Conservation (phyloP, 35 echinoderm and acorn worm genomes). For the Anneissia japonica region DNA sequence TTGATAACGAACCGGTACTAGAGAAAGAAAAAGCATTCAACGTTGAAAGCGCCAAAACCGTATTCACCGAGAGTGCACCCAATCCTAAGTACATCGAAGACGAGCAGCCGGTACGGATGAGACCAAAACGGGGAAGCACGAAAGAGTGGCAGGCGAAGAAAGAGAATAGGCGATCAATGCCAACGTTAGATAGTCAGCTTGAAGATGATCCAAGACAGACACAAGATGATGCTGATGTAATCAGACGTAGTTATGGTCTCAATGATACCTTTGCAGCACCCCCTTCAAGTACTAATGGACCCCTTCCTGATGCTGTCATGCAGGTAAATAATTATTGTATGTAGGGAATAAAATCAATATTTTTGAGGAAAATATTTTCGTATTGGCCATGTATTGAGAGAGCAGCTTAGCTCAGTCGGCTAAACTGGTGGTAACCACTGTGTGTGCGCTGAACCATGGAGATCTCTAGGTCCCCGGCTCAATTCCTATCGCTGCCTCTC, state of each 20-base stretch:
- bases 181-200: conserved; percentile 18
- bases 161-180: conserved; percentile 70
- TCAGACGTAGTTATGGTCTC: background rate
- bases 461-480: too few relatives aligned
- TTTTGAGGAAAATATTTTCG: too few relatives aligned
- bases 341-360: background rate
- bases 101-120: conserved; percentile 2
- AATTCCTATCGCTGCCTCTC: background rate
- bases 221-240: background rate
- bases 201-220: background rate
- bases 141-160: conserved; percentile 66
- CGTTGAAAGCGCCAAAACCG: conserved; percentile 5
- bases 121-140: conserved; percentile 10
- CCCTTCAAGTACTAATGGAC: conserved; percentile 23
- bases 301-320: conserved; percentile 19
- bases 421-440: too few relatives aligned
- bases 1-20: conserved; percentile 38
- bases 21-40: conserved; percentile 24
- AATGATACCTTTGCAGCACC: background rate
- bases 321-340: conserved; percentile 16
- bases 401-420: too few relatives aligned
- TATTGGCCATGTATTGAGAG: too few relatives aligned
- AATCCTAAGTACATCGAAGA: background rate
- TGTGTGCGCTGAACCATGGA: too few relatives aligned
- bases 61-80: background rate